A percentile compares a stretch with the other conserved stretches of the same genome.
Conservation (phyloP, 1,140 invertebrate genomes). For the Diabrotica virgifera region DNA sequence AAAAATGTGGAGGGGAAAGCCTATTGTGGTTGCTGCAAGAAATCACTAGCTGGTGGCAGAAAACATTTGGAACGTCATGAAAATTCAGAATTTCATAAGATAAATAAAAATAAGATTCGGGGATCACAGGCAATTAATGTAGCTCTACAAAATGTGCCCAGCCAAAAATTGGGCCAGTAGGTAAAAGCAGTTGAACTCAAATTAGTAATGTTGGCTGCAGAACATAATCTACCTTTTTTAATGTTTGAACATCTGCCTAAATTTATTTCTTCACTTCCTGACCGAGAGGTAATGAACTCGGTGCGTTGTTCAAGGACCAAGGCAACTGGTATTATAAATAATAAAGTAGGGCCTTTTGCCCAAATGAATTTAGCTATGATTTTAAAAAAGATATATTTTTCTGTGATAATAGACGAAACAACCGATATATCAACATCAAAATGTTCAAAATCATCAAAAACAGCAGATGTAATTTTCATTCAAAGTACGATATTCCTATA, state of each 20-base stretch:
- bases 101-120: too few species aligned
- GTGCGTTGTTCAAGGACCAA: slow-evolving; percentile 25
- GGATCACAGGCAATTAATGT: too few species aligned
- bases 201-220: slow-evolving; percentile 5
- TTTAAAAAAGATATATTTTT: slow-evolving; percentile 10
- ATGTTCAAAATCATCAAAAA: too few species aligned
- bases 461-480: not conserved
- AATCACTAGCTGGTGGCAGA: too few species aligned
- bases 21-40: too few species aligned
- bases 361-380: not conserved
- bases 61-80: too few species aligned
- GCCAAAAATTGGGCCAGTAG: too few species aligned
- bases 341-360: slow-evolving; percentile 7
- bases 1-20: too few species aligned
- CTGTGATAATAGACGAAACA: slow-evolving; percentile 18
- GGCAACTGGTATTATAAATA: slow-evolving; percentile 16
- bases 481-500: slow-evolving; percentile 1
- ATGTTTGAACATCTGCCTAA: slow-evolving; percentile 3
- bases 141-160: too few species aligned
- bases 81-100: too few species aligned
- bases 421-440: slow-evolving; percentile 16
- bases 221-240: slow-evolving; percentile 7
- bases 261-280: slow-evolving; percentile 10
- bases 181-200: slow-evolving; percentile 1
- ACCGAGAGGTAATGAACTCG: slow-evolving; percentile 22